phyloP scores from a whole-genome alignment of 37 sponge, comb jelly and placozoan genomes.

The Halichondria panicea region DNA sequence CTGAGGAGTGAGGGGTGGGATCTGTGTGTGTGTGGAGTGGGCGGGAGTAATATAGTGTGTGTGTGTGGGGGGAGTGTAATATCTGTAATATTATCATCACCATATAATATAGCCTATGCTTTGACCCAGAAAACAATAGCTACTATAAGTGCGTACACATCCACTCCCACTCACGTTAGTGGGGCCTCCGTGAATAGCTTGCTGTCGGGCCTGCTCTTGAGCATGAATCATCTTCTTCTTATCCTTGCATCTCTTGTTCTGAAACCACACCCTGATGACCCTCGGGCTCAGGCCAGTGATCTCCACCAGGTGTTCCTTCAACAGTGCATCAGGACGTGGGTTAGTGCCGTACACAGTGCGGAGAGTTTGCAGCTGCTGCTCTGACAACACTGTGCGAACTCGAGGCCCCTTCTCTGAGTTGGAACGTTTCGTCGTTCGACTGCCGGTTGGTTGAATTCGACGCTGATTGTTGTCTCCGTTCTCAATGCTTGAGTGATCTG shows the following conservation, averaged over 20 bases:
- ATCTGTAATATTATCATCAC: neutral
- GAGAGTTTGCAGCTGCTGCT: constrained; percentile 87
- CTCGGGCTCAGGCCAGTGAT: constrained; percentile 83
- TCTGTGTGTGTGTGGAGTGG: constrained; percentile 4
- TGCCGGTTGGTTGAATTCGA: no score
- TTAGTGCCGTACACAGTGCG: constrained; percentile 79
- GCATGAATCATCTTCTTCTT: constrained; percentile 89
- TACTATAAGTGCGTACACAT: neutral
- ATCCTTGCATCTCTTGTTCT: constrained; percentile 98
- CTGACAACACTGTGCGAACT: constrained; percentile 88
- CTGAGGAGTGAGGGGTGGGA: constrained; percentile 61
- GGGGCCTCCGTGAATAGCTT: neutral
- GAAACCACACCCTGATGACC: constrained; percentile 97
- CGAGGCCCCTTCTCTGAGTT: constrained; percentile 84
- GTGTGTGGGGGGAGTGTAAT: neutral
- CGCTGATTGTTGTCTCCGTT: no score
- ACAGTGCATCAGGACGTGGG: constrained; percentile 86
- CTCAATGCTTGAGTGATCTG: no score
- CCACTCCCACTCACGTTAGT: neutral
- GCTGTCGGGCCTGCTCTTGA: constrained; percentile 19
- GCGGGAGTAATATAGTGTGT: neutral
- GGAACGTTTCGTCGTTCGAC: constrained; percentile 12
- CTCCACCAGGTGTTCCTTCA: constrained; percentile 94
- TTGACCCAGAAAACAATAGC: neutral
- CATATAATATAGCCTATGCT: neutral